Evolutionary conservation across 2,113 vertebrate genomes (phyloP).

Genomic region (Brachionichthys hirsutus): DNA sequence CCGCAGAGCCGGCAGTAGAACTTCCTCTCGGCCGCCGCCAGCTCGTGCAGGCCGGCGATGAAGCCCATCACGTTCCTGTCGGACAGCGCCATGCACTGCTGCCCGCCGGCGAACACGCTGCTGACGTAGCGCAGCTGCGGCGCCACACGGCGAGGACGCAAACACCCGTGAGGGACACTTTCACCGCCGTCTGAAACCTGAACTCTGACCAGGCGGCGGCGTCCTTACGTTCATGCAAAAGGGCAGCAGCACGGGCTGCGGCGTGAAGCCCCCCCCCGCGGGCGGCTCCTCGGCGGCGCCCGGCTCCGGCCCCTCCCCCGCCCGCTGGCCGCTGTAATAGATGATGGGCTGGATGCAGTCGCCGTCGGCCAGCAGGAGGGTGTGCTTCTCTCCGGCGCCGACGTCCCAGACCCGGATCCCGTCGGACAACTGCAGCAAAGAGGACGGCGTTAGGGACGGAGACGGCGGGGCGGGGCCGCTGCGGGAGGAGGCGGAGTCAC

Average conservation of each 20-base stretch:
- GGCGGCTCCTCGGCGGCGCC: constrained; percentile 43
- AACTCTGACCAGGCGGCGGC: too few species aligned
- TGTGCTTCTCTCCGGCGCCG: constrained; percentile 87
- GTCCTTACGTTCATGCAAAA: constrained; percentile 88
- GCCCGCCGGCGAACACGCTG: constrained; percentile 86
- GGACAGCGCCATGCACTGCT: constrained; percentile 81
- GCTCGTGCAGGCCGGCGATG: constrained; percentile 91
- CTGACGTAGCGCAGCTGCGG: constrained; percentile 90
- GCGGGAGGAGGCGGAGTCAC: constrained; percentile 60
- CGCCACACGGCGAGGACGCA: not conserved
- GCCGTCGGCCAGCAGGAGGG: constrained; percentile 88
- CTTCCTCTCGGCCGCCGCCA: constrained; percentile 89
- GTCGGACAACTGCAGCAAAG: constrained; percentile 78
- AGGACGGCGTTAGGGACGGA: accelerated
- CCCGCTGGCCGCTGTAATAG: constrained; percentile 90
- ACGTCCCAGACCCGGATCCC: constrained; percentile 86
- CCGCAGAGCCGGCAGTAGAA: constrained; percentile 89
- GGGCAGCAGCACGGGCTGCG: constrained; percentile 82
- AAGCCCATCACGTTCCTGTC: constrained; percentile 93
- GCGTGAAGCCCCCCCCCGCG: constrained; percentile 68
- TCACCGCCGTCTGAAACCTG: too few species aligned
- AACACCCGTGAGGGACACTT: too few species aligned
- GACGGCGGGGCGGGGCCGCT: not conserved
- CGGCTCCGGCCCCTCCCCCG: constrained; percentile 47
- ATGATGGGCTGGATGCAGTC: constrained; percentile 92